Percentiles rank a stretch among this genome's conserved stretches.
phyloP scores from a whole-genome alignment of 1,140 invertebrate genomes.

The Brachionus rubens region DNA sequence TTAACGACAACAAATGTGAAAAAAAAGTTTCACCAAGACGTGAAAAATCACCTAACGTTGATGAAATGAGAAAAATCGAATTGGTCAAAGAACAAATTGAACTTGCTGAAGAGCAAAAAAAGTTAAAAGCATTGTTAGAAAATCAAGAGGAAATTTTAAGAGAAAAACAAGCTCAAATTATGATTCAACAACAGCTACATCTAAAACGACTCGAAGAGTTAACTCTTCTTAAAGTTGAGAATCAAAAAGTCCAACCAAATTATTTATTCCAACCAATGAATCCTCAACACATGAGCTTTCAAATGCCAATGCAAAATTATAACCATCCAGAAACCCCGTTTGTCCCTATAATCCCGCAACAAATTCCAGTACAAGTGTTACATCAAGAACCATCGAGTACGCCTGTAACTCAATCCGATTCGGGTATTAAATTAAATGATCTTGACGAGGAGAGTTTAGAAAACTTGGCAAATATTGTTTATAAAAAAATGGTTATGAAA shows the following conservation, averaged over 20 bases:
- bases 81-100: conserved; percentile 9
- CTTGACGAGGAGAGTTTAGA: conserved; percentile 28
- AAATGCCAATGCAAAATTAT: background rate
- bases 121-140: conserved; percentile 19
- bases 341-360: background rate
- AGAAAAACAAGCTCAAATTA: conserved; percentile 40
- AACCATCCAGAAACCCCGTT: no score
- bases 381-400: background rate
- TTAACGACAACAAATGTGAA: background rate
- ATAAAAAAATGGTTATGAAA: conserved; percentile 26
- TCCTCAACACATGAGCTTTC: background rate
- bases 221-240: background rate
- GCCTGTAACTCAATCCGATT: background rate
- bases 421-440: conserved; percentile 24
- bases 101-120: conserved; percentile 43
- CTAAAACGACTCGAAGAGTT: conserved; percentile 11
- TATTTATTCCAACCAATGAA: background rate
- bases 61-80: background rate
- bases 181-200: conserved; percentile 31
- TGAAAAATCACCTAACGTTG: background rate
- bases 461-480: conserved; percentile 40
- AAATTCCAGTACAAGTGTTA: no score
- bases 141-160: conserved; percentile 31
- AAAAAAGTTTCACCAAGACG: background rate
- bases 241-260: background rate